A percentile compares a stretch with the other conserved stretches of the same genome.
Conservation (phyloP, 2,113 vertebrate genomes). For the Corydoras sp. region DNA sequence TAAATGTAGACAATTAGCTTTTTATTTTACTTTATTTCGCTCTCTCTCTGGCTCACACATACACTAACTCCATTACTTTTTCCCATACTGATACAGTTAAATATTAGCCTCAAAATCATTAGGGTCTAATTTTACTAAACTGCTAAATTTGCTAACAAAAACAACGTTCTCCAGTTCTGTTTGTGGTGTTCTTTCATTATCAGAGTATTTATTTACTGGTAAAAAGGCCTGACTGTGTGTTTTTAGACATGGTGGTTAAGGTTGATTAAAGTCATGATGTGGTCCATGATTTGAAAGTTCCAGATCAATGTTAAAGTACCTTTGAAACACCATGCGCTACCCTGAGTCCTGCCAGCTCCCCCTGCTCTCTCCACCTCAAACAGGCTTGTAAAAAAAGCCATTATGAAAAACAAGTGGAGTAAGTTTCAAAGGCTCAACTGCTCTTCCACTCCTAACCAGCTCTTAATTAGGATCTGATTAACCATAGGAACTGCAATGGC, state of each 20-base stretch:
- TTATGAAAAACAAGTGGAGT: conserved; percentile 38
- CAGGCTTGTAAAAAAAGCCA: conserved; percentile 39
- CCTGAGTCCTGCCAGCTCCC: conserved; percentile 21
- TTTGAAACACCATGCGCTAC: conserved; percentile 41
- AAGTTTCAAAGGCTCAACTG: conserved; percentile 40
- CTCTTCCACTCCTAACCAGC: conserved; percentile 37
- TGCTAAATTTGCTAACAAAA: conserved; percentile 18
- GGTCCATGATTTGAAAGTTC: conserved; percentile 50
- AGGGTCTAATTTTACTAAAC: too few relatives aligned
- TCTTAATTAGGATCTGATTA: conserved; percentile 58
- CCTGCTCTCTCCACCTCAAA: conserved; percentile 35
- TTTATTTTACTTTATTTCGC: too few relatives aligned
- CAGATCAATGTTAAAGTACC: conserved; percentile 57
- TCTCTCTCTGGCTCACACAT: too few relatives aligned
- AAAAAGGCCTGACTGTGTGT: neutral
- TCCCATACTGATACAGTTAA: too few relatives aligned
- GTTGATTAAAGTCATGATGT: conserved; percentile 51
- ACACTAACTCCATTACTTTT: too few relatives aligned
- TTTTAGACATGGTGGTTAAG: conserved; percentile 40
- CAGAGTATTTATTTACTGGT: conserved; percentile 53
- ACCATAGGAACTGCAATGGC: conserved; percentile 35
- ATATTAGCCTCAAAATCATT: too few relatives aligned
- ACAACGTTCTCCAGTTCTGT: conserved; percentile 27
- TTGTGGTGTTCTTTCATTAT: conserved; percentile 45
- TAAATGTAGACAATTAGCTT: too few relatives aligned